Conservation (phyloP, 2,797 vertebrate genomes). For the Hoplostethus mediterraneus region DNA sequence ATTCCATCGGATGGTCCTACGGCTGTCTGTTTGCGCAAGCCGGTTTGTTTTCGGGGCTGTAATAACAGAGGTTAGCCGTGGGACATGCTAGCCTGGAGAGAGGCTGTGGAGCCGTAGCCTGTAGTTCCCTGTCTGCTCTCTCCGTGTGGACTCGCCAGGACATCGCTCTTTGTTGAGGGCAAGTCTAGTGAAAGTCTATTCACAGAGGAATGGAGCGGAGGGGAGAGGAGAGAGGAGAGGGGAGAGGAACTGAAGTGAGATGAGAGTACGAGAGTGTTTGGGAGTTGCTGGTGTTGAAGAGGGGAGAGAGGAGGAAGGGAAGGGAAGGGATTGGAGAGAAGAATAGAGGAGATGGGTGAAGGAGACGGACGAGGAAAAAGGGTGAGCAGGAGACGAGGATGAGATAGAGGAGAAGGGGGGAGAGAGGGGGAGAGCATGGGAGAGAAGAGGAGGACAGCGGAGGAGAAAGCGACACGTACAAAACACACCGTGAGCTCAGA, state of each 20-base stretch:
- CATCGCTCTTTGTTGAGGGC: conserved; percentile 67
- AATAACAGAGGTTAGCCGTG: conserved; percentile 65
- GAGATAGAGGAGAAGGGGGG: neutral
- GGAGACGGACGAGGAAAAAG: neutral
- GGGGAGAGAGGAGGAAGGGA: neutral
- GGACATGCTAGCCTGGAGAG: conserved; percentile 47
- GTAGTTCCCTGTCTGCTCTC: conserved; percentile 56
- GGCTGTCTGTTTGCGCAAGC: conserved; percentile 63
- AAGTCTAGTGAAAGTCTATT: conserved; percentile 77
- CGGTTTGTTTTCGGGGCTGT: conserved; percentile 69
- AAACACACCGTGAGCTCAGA: conserved; percentile 11
- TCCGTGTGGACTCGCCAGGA: conserved; percentile 48
- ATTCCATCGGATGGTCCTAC: conserved; percentile 59
- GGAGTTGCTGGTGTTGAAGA: neutral
- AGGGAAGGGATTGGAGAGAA: neutral
- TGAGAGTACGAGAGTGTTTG: neutral
- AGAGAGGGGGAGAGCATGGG: neutral
- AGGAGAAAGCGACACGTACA: conserved; percentile 34
- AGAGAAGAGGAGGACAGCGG: conserved; percentile 21
- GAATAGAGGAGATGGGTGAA: neutral
- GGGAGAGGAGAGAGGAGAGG: conserved; percentile 24
- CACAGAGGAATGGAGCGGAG: conserved; percentile 54
- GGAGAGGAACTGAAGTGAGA: conserved; percentile 30
- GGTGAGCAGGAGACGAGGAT: conserved; percentile 5
- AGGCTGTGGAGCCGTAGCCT: conserved; percentile 49